Base-by-base conservation (phyloP, 2,113 vertebrate species). In the Orthonyx spaldingii region DNA sequence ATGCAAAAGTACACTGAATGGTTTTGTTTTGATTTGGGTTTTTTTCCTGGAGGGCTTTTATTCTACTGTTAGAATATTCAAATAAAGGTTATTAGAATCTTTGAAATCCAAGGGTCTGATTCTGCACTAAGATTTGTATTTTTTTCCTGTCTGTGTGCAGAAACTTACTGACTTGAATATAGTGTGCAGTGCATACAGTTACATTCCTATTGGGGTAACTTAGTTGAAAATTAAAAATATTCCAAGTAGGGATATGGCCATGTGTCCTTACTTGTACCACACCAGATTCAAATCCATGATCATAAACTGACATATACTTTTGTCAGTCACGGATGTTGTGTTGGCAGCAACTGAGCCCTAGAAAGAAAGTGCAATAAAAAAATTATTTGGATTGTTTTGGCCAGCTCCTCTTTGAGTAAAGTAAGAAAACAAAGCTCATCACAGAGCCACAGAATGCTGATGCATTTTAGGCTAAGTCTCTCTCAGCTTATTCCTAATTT, bases 11-110 rank as follows among this genome's bases (percentile, higher is more conserved):
- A 19, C 16, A 19, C 2, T 2, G 2, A 57, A 27, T 78, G 6
- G 2, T 49, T 64, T 60, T 30, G 11, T 0, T 60, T 57, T 66
- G 5, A 2, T 56, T 90, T 44, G 4, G 1, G 1, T 30, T 68
- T n/a, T 57, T 71, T 56, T 2, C 5, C 13, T 28, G 5, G 15
- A 66, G 49, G 14, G 30, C 9, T 93, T 78, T 39, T 53, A 0
- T 59, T 21, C 39, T 82, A 28, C 16, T 72, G 11, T 64, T 64
- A 17, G 32, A 81, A 35, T 74, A 92, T 21, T 66, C 21, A 78
- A 37, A 42, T 70, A 15, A 53, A 66, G 7, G 42, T 84, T 41
- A 10, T 52, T 81, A 50, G 14, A 12, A 12, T 59, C 7, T 75
- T 75, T 82, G 64, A 16, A 63, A 4, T 74, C 4, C 22, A n/a